A percentile compares a stretch with the other conserved stretches of the same genome.
phyloP scores from a whole-genome alignment of 2,113 vertebrate species.

The Butastur rufipennis region DNA sequence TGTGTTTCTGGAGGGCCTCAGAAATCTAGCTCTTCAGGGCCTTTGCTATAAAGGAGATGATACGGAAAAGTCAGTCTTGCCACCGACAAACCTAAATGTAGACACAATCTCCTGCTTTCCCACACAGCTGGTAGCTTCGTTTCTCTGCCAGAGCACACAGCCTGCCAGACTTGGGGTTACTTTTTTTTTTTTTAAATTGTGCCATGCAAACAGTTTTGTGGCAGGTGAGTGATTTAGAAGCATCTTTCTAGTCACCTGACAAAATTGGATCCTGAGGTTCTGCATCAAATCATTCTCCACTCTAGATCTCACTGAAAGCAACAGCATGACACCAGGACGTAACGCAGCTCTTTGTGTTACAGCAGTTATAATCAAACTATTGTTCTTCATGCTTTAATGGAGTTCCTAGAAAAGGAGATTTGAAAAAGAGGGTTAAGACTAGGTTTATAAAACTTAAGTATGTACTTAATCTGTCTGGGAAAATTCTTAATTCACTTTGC shows the following conservation, averaged over 20 bases:
- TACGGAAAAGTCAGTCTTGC: not conserved
- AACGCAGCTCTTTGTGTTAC: not conserved
- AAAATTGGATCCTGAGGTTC: not conserved
- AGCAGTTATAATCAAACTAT: constrained; percentile 50
- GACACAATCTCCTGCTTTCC: not conserved
- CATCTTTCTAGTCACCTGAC: not conserved
- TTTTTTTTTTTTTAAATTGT: not conserved
- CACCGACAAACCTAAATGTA: not conserved
- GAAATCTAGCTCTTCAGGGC: not conserved
- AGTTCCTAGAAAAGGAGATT: constrained; percentile 69
- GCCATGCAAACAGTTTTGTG: not conserved
- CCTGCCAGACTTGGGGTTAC: not conserved
- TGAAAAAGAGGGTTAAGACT: constrained; percentile 63
- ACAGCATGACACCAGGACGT: not conserved
- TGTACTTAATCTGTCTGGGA: constrained; percentile 53
- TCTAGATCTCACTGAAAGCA: not conserved
- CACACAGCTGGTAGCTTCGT: not conserved
- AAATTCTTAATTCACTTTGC: constrained; percentile 22
- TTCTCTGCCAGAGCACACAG: not conserved
- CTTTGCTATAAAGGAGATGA: not conserved
- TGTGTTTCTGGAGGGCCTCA: not conserved
- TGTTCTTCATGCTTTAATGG: constrained; percentile 42
- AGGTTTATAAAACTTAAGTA: constrained; percentile 27
- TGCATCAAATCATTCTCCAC: not conserved
- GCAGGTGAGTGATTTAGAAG: not conserved